phyloP scores from a whole-genome alignment of 2,888 invertebrate genomes.

The Rambutsinella grinnellia region DNA sequence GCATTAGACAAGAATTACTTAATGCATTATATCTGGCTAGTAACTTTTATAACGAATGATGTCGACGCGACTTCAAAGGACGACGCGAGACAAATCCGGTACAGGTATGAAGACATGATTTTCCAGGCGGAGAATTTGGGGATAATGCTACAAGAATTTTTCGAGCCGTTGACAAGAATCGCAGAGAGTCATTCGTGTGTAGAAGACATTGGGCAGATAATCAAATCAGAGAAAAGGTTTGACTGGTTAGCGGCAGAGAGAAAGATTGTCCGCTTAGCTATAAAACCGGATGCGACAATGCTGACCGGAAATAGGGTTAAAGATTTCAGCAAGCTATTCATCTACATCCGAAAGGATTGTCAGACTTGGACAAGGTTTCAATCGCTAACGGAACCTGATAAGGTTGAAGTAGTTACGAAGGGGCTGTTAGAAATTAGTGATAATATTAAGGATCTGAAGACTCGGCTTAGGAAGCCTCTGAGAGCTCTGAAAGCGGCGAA shows the following conservation, averaged over 20 bases:
- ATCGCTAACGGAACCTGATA: slow-evolving; percentile 14
- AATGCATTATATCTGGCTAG: slow-evolving; percentile 42
- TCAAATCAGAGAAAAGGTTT: slow-evolving; percentile 2
- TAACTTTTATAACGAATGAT: slow-evolving; percentile 20
- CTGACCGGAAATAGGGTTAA: slow-evolving; percentile 26
- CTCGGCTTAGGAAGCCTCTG: slow-evolving; percentile 21
- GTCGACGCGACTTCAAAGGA: slow-evolving; percentile 38
- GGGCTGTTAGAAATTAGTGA: slow-evolving; percentile 35
- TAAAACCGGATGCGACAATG: slow-evolving; percentile 38
- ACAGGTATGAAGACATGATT: slow-evolving; percentile 19
- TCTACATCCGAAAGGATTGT: slow-evolving; percentile 23
- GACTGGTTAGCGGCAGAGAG: slow-evolving; percentile 16
- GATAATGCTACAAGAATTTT: slow-evolving; percentile 21
- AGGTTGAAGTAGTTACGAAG: slow-evolving; percentile 37
- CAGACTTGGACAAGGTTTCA: slow-evolving; percentile 36
- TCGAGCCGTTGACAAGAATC: slow-evolving; percentile 16
- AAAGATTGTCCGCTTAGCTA: slow-evolving; percentile 21
- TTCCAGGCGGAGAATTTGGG: slow-evolving; percentile 38
- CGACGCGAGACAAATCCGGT: slow-evolving; percentile 18
- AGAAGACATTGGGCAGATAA: slow-evolving; percentile 25
- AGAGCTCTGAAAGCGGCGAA: slow-evolving; percentile 13
- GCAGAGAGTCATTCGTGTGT: slow-evolving; percentile 10
- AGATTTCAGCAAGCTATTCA: slow-evolving; percentile 28
- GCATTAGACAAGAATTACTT: slow-evolving; percentile 40
- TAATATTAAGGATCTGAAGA: slow-evolving; percentile 24